A percentile compares a stretch with the other conserved stretches of the same genome.
Evolutionary conservation across 2,888 invertebrate genomes (phyloP).

Genomic region (Neuroscelio doddi): DNA sequence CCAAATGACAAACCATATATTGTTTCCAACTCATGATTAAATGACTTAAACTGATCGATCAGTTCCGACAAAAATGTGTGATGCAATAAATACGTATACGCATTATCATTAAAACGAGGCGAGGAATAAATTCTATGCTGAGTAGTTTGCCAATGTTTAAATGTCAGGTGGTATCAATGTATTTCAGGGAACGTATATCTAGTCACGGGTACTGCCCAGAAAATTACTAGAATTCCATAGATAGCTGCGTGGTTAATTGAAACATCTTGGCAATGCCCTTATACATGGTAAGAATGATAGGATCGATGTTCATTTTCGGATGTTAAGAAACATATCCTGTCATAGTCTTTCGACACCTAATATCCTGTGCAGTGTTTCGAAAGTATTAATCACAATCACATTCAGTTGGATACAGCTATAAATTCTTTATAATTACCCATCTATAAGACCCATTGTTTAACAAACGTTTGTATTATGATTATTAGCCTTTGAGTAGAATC

Average conservation of each 20-base stretch:
- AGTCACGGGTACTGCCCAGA: slow-evolving; percentile 8
- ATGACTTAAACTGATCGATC: no score
- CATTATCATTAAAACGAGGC: no score
- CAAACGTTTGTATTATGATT: no score
- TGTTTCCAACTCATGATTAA: no score
- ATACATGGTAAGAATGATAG: background rate
- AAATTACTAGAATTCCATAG: slow-evolving; percentile 6
- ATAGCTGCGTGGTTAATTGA: background rate
- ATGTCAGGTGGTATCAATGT: slow-evolving; percentile 1
- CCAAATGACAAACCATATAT: no score
- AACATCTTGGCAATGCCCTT: slow-evolving; percentile 1
- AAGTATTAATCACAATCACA: slow-evolving; percentile 2
- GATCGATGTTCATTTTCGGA: slow-evolving; percentile 16
- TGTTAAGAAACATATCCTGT: slow-evolving; percentile 19
- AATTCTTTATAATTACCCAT: background rate
- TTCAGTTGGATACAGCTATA: background rate
- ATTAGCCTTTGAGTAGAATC: no score
- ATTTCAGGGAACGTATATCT: background rate
- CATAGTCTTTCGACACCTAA: slow-evolving; percentile 7
- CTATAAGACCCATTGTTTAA: no score
- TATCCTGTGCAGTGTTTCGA: slow-evolving; percentile 23
- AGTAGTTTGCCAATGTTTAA: slow-evolving; percentile 6
- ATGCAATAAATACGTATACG: no score
- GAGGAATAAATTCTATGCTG: background rate
- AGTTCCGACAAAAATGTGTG: no score